Evolutionary conservation across 2,888 invertebrate species (phyloP).

Genomic region (Catocala sponsa): DNA sequence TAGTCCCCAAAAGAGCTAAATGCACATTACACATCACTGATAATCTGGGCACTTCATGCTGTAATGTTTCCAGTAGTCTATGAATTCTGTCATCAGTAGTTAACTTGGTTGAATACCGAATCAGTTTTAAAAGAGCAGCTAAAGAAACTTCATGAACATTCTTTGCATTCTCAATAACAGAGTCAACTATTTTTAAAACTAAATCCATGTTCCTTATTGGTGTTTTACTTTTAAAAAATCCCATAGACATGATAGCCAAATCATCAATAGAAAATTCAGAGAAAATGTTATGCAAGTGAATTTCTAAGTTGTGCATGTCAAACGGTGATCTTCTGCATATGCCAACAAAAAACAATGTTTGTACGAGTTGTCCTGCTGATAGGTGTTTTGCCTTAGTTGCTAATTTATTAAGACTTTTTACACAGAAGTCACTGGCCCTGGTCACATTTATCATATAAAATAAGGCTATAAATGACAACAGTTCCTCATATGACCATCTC

Average conservation of each 20-base stretch:
- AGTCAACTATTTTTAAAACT: conserved; percentile 82
- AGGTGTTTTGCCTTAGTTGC: conserved; percentile 88
- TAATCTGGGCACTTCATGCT: conserved; percentile 87
- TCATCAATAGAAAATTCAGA: conserved; percentile 89
- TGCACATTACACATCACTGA: conserved; percentile 90
- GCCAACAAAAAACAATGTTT: conserved; percentile 90
- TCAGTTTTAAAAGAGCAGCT: conserved; percentile 89
- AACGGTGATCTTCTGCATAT: conserved; percentile 85
- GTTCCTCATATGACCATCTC: conserved; percentile 85
- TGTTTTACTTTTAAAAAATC: conserved; percentile 93
- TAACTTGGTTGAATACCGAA: conserved; percentile 88
- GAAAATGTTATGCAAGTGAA: conserved; percentile 83
- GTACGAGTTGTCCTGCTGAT: conserved; percentile 89
- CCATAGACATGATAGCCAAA: conserved; percentile 91
- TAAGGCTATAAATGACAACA: conserved; percentile 89
- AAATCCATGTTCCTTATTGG: conserved; percentile 86
- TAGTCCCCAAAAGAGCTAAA: conserved; percentile 89
- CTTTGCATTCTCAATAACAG: conserved; percentile 82
- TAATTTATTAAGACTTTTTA: conserved; percentile 84
- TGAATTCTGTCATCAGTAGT: conserved; percentile 78
- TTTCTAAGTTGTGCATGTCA: conserved; percentile 90
- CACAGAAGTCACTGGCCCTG: conserved; percentile 87
- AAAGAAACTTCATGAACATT: conserved; percentile 90
- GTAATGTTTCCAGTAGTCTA: conserved; percentile 85
- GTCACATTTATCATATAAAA: conserved; percentile 89